These are phyloP conservation scores for Epizoanthus ramosus DNA, from an alignment of 92 coral and sea anemone genomes.

Conservation along the genomic window DNA sequence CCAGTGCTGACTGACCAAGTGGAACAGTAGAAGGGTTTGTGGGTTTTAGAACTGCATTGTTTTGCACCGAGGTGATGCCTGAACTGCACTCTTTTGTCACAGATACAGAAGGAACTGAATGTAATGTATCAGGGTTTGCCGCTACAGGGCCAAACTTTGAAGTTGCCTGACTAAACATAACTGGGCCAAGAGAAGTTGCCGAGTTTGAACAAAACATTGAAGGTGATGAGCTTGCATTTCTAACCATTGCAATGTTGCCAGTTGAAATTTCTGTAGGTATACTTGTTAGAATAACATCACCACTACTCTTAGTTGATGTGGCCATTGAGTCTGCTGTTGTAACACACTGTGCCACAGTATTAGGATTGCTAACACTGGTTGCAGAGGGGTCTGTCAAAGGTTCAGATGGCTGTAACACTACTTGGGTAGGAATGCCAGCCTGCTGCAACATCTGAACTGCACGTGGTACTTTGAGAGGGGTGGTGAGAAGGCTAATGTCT, in stretches of 20 bases:
- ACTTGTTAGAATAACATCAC: too few relatives aligned
- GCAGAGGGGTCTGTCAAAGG: background rate
- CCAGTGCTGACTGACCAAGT: background rate
- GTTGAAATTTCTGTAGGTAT: too few relatives aligned
- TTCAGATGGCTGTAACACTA: background rate
- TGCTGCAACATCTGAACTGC: constrained; percentile 17
- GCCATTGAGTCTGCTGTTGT: background rate
- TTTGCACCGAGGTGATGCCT: background rate
- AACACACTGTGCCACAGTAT: background rate
- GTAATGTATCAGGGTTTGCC: background rate
- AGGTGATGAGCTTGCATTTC: background rate
- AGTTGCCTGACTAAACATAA: background rate
- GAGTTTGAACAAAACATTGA: background rate
- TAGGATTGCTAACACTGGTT: background rate
- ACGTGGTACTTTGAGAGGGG: constrained; percentile 12
- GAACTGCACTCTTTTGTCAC: too few relatives aligned
- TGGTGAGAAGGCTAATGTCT: constrained; percentile 18
- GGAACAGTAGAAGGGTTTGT: background rate
- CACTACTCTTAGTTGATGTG: too few relatives aligned
- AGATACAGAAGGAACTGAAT: background rate
- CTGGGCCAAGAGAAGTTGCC: background rate
- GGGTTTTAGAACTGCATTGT: background rate
- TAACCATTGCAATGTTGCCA: background rate
- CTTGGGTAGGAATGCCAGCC: background rate
- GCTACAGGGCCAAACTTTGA: background rate